These are phyloP conservation scores for Empidonax alnorum DNA, from an alignment of 2,113 vertebrate species.

Conservation along the genomic window DNA sequence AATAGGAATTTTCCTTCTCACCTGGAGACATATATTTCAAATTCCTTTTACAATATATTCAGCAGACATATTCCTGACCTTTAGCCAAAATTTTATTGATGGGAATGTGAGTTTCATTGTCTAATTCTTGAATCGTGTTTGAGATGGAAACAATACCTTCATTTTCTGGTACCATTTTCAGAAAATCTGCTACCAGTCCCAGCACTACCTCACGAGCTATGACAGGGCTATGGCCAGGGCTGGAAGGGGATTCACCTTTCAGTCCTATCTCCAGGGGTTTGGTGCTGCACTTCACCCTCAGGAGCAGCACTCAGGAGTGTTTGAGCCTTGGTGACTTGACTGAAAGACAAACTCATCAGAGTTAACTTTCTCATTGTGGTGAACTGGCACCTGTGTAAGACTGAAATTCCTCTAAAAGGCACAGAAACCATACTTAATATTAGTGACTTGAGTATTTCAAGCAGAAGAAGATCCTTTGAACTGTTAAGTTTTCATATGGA, in stretches of 20 bases:
- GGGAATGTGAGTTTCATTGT: background rate
- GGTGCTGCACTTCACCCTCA: fast-evolving
- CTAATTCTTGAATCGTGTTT: background rate
- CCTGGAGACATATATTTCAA: background rate
- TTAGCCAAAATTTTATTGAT: background rate
- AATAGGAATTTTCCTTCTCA: background rate
- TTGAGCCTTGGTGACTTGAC: background rate
- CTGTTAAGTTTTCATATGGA: background rate
- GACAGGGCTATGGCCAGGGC: background rate
- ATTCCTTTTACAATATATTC: background rate
- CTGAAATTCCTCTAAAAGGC: background rate
- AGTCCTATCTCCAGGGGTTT: background rate
- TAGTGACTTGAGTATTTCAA: background rate
- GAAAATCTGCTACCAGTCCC: background rate
- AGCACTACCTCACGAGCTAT: background rate
- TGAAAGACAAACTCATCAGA: background rate
- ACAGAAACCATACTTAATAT: background rate
- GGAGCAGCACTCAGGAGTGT: background rate
- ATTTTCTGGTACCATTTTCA: background rate
- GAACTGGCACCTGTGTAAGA: background rate
- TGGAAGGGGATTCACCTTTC: background rate
- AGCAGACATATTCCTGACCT: background rate
- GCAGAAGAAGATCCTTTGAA: background rate
- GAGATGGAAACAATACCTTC: background rate
- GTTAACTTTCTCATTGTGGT: background rate